Base-by-base conservation (phyloP, 30 jellyfish, hydroid and myxozoan species). In the Cassiopea andromeda region DNA sequence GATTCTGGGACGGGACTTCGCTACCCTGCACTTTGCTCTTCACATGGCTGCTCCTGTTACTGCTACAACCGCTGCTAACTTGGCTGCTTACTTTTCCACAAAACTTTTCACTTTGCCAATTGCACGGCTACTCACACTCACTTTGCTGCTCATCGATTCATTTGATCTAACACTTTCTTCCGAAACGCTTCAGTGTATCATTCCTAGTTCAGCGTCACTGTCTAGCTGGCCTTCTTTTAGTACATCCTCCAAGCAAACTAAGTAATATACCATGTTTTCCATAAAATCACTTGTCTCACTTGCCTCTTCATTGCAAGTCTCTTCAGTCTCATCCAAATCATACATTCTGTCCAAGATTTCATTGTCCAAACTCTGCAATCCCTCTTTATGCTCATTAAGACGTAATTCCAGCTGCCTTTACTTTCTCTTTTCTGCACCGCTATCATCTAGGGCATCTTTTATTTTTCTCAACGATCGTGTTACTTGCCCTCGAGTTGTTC, bases 261-360 rank as follows among this genome's bases (percentile, higher is more conserved):
- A 50, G 9, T 9, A 5, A 50, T 9, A 50, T 9, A 9, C 9
- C 64, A 50, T 50, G 18, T 27, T 72, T 72, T 72, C 81, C 18
- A 10, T 72, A 12, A 72, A 13, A 13, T 72, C 81, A 50, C 81
- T n/a, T n/a, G n/a, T 50, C 18, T 27, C 81, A 19, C 17, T 18
- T 13, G 81, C 81, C 27, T 72, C 81, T 72, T 49, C 27, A 13
- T 72, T 50, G 49, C 81, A 72, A 19, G 46, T 50, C 8, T 72
- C 81, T 48, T 72, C 81, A 50, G 81, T 10, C 18, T 17, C 81
- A 27, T 72, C 49, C 14, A 17, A 13, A 17, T 72, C 81, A 17
- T 13, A 13, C 47, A 72, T n/a, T 2, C 9, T 9, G 8, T 50
- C 9, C 64, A 9, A 50, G 9, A 2, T 2, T 50, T 50, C 64